Evolutionary conservation across 2,888 invertebrate species (phyloP), one percentile per base, ranked within the genome.

Genomic region (Chymomyza fuscimana): DNA sequence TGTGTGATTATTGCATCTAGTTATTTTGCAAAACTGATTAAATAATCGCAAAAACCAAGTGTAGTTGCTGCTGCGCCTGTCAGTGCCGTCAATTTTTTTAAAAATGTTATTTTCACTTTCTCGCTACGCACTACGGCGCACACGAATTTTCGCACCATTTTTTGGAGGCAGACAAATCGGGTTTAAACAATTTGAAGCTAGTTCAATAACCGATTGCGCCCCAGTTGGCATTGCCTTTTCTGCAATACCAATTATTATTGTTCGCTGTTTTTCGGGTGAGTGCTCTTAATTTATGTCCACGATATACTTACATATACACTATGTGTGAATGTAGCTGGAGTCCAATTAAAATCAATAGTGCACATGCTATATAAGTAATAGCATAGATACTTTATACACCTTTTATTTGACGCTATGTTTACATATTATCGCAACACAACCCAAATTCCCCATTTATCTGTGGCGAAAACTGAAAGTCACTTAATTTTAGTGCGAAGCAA

Each of bases 51-150:
- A 60, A 61, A 50, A 64, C 56, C 54, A 65, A 72, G 63, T 65
- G 82, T 80, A 78, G 79, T 61, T 61, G 52, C 40, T 46, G 40
- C 32, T 7, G 40, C 40, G 40, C 40, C 40, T 46, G 12, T 46
- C 2, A 46, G 40, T 46, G 40, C 40, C 40, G 2, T 12, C 40
- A 12, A 6, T 46, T 46, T 12, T 46, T 12, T n/a, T 15, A 60
- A 81, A 84, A 86, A 90, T 90, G 91, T 81, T 32, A 32, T 7
- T 90, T 87, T 81, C 88, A 82, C 80, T 85, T 85, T 80, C 81
- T 79, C 84, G 83, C 70, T 70, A 82, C 80, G 76, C 81, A 79
- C 70, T 80, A 72, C 78, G 81, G 78, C 75, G 75, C 66, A 73
- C 79, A 81, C 83, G 86, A 80, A 73, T 78, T 69, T 77, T 85